Base-by-base conservation (phyloP, 2,888 invertebrate species). In the Pseudoips prasinana region DNA sequence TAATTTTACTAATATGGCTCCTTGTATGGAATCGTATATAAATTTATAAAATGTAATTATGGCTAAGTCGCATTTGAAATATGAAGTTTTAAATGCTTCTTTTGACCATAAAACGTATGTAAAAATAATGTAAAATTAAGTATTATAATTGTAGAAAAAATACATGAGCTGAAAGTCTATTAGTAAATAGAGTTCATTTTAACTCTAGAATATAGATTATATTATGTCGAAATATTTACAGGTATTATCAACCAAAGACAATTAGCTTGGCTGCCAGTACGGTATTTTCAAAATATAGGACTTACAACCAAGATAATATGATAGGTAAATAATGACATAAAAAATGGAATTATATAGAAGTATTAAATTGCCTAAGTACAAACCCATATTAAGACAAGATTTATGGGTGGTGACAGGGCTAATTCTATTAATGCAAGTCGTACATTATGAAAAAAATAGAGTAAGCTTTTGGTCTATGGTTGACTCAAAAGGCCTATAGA, bases 1-100 rank as follows among this genome's bases (percentile, higher is more conserved):
- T 70, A 67, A 58, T 67, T 74, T 73, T 75, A 72, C 66, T 32
- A 43, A 41, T 48, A 60, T 48, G 51, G 53, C 37, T 65, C 58
- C 58, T 44, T 63, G 57, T 59, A 64, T 51, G 46, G 58, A 51
- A 42, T 52, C 49, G 44, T 54, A 43, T 49, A 39, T 48, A 51
- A 48, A 41, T 31, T 48, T 54, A 43, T 49, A 39, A 47, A 52
- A 48, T 44, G 32, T 48, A 44, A 45, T 23, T 23, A 50, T 46
- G 29, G 29, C 6, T 52, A 46, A 56, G 41, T 41, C 28, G 22
- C 49, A 45, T 39, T 31, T 41, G 29, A 33, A 39, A 41, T 24
- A 37, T 28, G 22, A 23, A 33, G 29, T 46, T 39, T 37, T 39
- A 34, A 24, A 38, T 37, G 29, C 33, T 46, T 36, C 27, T 28